Base-by-base conservation (phyloP, 2,888 invertebrate genomes). In the Apamea monoglypha region DNA sequence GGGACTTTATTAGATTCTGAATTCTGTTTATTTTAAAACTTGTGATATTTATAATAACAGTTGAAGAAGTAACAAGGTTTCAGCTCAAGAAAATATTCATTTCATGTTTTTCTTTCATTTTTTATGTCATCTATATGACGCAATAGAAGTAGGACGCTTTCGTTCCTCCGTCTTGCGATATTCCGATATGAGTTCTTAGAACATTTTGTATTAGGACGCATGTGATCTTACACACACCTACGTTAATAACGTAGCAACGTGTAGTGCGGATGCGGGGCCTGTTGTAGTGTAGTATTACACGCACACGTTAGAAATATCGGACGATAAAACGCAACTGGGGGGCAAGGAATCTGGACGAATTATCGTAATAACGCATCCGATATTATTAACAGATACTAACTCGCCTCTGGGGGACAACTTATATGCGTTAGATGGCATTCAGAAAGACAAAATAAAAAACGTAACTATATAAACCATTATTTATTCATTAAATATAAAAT, bases 401-500 rank as follows among this genome's bases (percentile, higher is more conserved):
- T 12, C 12, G n/a, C 12, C 25, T 25, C 12, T 25, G 12, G 25
- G 56, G 18, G 40, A 50, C 50, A 50, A 21, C 56, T 12, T n/a
- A n/a, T 56, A 25, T 56, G 10, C 25, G 25, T 25, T 10, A 56
- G 56, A 56, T 59, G n/a, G 14, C 56, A 59, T n/a, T 5, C 12
- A n/a, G n/a, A 59, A n/a, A 59, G 12, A 59, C n/a, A 0, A 59
- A 59, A 59, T 59, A 90, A 80, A 32, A 63, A 7, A 79, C 72
- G 18, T 44, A 44, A 59, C 76, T 90, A 90, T 95, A 95, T 89
- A 95, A 95, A 95, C 90, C 92, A 92, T 94, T 94, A 94, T 94
- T 95, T 93, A 93, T 96, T 95, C 94, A 95, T 94, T 95, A 94
- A 94, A 95, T 96, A 96, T 95, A 96, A 96, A 96, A 96, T 94